Conservation (phyloP, 2,797 vertebrate genomes). For the Brachyrhaphis roseni region DNA sequence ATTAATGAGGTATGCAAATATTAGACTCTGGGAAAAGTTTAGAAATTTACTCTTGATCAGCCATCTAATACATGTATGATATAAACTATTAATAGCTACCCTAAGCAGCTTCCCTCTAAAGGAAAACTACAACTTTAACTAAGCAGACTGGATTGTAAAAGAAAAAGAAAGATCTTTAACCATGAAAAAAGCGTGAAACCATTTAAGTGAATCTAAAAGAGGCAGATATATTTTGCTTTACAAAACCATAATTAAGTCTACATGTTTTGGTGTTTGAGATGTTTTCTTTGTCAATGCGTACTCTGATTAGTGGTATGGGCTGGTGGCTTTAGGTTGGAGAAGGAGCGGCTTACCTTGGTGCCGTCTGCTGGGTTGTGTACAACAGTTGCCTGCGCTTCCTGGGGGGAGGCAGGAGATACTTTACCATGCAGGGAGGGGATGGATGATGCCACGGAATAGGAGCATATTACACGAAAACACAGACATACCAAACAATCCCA, state of each 20-base stretch:
- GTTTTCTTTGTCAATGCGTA: not conserved
- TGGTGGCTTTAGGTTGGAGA: constrained; percentile 38
- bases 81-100: not conserved
- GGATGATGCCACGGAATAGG: constrained; percentile 50
- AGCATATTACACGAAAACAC: constrained; percentile 40
- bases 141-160: not conserved
- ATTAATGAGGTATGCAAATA: not conserved
- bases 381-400: constrained; percentile 99
- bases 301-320: constrained; percentile 39
- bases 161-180: not conserved
- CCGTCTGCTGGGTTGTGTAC: constrained; percentile 98
- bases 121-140: not conserved
- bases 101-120: not conserved
- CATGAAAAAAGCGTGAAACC: not conserved
- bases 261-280: not conserved
- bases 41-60: not conserved
- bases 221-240: not conserved
- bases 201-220: not conserved
- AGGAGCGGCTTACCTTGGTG: constrained; percentile 91
- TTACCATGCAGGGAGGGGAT: constrained; percentile 81
- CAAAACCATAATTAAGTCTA: not conserved
- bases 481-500: constrained; percentile 35
- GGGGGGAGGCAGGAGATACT: constrained; percentile 85
- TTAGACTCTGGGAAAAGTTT: not conserved
- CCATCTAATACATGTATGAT: not conserved